A percentile compares a stretch with the other conserved stretches of the same genome.
phyloP scores from a whole-genome alignment of 53 echinoderm and acorn worm genomes.

The Zoroaster sp. region DNA sequence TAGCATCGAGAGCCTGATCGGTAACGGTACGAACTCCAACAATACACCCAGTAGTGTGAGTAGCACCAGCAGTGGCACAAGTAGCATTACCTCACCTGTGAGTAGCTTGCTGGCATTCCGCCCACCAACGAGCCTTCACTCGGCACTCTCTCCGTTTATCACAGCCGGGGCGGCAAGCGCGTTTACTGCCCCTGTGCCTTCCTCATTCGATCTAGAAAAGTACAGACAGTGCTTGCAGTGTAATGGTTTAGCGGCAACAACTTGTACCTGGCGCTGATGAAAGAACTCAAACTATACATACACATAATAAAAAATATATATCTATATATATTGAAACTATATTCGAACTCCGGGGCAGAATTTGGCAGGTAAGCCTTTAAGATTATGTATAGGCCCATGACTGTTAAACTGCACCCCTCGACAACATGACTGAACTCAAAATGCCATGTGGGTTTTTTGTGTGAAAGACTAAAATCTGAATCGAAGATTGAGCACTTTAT shows the following conservation, averaged over 20 bases:
- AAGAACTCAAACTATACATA: conserved; percentile 33
- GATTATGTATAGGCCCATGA: not conserved
- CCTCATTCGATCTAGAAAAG: conserved; percentile 85
- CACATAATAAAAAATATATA: conserved; percentile 32
- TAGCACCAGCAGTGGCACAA: conserved; percentile 45
- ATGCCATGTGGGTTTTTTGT: not conserved
- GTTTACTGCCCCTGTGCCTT: conserved; percentile 83
- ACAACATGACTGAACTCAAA: conserved; percentile 10
- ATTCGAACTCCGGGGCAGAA: conserved; percentile 31
- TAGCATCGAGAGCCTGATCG: conserved; percentile 89
- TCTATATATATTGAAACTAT: conserved; percentile 60
- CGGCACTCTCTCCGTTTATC: conserved; percentile 49
- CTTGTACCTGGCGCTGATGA: conserved; percentile 82
- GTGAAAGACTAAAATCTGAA: not conserved
- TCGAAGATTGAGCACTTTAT: not conserved
- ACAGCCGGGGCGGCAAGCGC: conserved; percentile 79
- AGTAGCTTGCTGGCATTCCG: conserved; percentile 67
- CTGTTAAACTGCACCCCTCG: not conserved
- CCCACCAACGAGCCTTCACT: conserved; percentile 60
- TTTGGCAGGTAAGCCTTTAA: conserved; percentile 16
- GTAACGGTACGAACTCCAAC: conserved; percentile 58
- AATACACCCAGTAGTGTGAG: conserved; percentile 14
- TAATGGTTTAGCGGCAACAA: conserved; percentile 81
- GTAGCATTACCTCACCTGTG: conserved; percentile 57
- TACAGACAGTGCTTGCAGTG: conserved; percentile 95